Evolutionary conservation across 1,140 invertebrate species (phyloP).

Genomic region (Conus ventricosus): DNA sequence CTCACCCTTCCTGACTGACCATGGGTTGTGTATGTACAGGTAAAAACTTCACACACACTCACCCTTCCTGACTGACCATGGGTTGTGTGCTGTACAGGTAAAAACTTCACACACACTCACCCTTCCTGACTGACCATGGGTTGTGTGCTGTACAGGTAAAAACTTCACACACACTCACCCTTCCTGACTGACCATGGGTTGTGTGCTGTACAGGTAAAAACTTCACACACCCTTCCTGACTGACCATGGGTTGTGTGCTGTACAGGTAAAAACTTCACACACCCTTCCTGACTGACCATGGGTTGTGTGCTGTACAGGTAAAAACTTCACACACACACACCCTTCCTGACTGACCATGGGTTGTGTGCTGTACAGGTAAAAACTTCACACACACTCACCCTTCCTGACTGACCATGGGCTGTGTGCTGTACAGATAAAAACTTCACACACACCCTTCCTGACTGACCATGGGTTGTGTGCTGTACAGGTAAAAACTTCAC

Average conservation of each 20-base stretch:
- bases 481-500: background rate
- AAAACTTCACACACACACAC: background rate
- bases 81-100: slow-evolving; percentile 1
- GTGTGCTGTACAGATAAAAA: background rate
- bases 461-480: background rate
- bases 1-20: background rate
- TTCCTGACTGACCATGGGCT: background rate
- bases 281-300: background rate
- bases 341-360: background rate
- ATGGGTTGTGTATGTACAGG: background rate
- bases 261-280: background rate
- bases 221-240: background rate
- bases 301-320: background rate
- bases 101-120: background rate
- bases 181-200: background rate
- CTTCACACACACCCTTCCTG: background rate
- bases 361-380: background rate
- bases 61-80: background rate
- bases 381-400: background rate
- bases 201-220: background rate
- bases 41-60: background rate
- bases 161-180: background rate
- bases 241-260: background rate
- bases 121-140: background rate
- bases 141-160: background rate